Evolutionary conservation across 2,113 vertebrate species (phyloP), one percentile per base, ranked within the genome.

Genomic region (Aspiorhynchus laticeps): DNA sequence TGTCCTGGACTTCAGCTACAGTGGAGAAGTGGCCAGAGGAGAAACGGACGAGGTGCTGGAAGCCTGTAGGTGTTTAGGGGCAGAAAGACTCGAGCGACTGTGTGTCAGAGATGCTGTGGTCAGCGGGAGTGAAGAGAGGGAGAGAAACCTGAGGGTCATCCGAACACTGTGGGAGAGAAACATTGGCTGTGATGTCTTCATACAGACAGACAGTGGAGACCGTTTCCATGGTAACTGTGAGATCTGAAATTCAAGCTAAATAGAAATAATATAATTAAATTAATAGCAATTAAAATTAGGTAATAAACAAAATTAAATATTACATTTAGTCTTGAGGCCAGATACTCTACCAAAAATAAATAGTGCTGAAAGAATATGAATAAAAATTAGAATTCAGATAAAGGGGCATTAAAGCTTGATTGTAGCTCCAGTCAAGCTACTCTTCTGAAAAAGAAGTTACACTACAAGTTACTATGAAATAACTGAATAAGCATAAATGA

Each of bases 121-220:
- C 85, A 65, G 24, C 15, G 73, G 73, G 53, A 51, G 86, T 0
- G 90, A 92, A 38, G 94, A 95, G 86, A 93, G 94, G 86, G 90
- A 93, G 88, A 90, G 93, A 82, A 95, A 88, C 0, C 90, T 96
- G 3, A 89, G 82, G 41, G 69, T 87, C 84, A 93, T 96, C 31
- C 90, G 93, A 76, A 87, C 86, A 0, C 91, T 96, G 1, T 93
- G 24, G 84, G 77, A 87, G 75, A 91, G 90, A 0, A 94, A 93
- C 63, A 17, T 94, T 53, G 96, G 95, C 41, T 96, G 95, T 1
- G 95, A 96, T 88, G 90, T 95, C 81, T 91, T 91, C 83, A 93
- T 96, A 38, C 91, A 89, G 73, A 92, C 94, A 0, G 94, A 91
- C n/a, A 63, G 31, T 43, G 93, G 92, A 90, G 92, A 87, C 46